Conservation (phyloP, 2,113 vertebrate genomes). For the Mus spicilegus region DNA sequence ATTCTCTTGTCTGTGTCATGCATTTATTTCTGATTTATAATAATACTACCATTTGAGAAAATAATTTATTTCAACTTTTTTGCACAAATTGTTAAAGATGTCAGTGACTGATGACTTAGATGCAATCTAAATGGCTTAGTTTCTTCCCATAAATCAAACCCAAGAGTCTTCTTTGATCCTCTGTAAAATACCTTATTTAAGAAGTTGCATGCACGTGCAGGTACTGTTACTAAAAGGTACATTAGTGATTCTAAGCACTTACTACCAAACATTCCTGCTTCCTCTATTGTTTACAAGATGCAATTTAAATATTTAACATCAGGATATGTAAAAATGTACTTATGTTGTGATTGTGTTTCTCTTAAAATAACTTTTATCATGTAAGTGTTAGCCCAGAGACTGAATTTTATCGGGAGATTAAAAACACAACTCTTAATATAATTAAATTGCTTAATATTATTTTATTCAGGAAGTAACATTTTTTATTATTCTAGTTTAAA, state of each 20-base stretch:
- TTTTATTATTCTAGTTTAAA: background rate
- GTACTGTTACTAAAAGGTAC: constrained; percentile 63
- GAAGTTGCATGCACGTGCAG: background rate
- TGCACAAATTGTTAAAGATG: background rate
- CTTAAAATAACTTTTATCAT: constrained; percentile 49
- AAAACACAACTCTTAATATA: background rate
- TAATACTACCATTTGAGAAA: background rate
- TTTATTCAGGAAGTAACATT: constrained; percentile 15
- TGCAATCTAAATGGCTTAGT: background rate
- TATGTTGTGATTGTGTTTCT: constrained; percentile 31
- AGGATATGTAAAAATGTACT: constrained; percentile 62
- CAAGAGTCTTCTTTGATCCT: background rate
- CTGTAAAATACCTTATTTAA: constrained; percentile 42
- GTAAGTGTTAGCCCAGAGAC: background rate
- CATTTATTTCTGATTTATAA: background rate
- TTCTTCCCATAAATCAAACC: constrained; percentile 29
- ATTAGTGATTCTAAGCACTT: constrained; percentile 63
- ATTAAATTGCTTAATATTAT: background rate
- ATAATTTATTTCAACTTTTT: constrained; percentile 40
- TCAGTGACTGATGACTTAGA: background rate
- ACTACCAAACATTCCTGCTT: constrained; percentile 22
- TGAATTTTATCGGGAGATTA: constrained; percentile 20
- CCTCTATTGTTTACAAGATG: constrained; percentile 42
- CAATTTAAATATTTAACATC: constrained; percentile 73
- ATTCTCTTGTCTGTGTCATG: background rate